These are phyloP conservation scores for Ferdinandea cuprea DNA, from an alignment of 2,888 invertebrate genomes.

Conservation along the genomic window DNA sequence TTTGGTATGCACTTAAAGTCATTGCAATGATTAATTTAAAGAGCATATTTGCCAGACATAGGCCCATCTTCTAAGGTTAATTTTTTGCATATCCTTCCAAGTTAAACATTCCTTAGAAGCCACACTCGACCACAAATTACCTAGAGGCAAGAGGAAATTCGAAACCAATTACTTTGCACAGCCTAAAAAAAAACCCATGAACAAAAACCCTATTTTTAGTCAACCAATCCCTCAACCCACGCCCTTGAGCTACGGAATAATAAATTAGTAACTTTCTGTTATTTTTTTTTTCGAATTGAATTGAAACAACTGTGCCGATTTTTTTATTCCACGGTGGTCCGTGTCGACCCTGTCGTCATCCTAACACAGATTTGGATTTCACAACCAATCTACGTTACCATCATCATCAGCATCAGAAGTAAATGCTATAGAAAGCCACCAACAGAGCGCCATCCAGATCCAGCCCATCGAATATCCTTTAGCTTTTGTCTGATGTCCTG, in stretches of 20 bases:
- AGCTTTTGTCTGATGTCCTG: neutral
- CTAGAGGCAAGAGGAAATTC: conserved; percentile 30
- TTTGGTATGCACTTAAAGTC: no score
- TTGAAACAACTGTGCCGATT: conserved; percentile 65
- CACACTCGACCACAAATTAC: conserved; percentile 18
- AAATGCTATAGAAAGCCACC: conserved; percentile 10
- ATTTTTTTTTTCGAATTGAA: conserved; percentile 29
- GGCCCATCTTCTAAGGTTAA: no score
- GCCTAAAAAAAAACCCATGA: neutral
- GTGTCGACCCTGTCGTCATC: conserved; percentile 15
- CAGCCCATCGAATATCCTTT: conserved; percentile 2
- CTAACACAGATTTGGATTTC: conserved; percentile 44
- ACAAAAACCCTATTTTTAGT: conserved; percentile 30
- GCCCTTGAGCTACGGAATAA: conserved; percentile 44
- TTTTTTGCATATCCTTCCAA: no score
- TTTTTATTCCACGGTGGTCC: conserved; percentile 13
- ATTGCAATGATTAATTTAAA: no score
- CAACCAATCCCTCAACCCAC: conserved; percentile 13
- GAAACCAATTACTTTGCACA: conserved; percentile 49
- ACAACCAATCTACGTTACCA: conserved; percentile 51
- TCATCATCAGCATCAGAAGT: conserved; percentile 48
- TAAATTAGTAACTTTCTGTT: conserved; percentile 35
- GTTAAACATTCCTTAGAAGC: neutral
- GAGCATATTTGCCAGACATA: no score
- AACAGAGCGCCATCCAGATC: conserved; percentile 4